A percentile compares a stretch with the other conserved stretches of the same genome.
These are phyloP conservation scores for Garrulus glandarius DNA, from an alignment of 2,797 vertebrate genomes.

Conservation along the genomic window DNA sequence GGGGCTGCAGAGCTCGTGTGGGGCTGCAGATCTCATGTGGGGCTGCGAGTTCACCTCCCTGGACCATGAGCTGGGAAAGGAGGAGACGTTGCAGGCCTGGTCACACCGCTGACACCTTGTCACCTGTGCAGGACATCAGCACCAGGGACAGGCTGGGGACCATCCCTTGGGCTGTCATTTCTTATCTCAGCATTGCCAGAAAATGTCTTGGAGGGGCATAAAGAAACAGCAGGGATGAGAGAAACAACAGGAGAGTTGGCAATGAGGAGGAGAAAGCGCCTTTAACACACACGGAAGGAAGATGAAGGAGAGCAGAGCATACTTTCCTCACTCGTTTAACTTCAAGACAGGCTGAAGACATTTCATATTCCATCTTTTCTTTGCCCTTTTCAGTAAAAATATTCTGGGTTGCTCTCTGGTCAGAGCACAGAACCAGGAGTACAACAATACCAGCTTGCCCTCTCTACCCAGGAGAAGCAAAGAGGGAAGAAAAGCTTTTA, in stretches of 20 bases:
- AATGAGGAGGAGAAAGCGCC: not conserved
- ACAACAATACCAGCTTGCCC: not conserved
- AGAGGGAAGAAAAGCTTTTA: not conserved
- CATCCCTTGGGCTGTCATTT: not conserved
- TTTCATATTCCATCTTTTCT: not conserved
- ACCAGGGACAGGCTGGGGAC: not conserved
- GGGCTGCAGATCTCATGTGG: no score
- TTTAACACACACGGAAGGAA: not conserved
- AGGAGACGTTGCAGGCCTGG: fast-evolving
- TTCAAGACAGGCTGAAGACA: not conserved
- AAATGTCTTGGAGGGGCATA: not conserved
- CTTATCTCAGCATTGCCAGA: not conserved
- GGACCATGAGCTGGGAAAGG: not conserved
- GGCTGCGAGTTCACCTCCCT: not conserved
- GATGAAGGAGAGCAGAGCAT: not conserved
- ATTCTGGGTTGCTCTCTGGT: not conserved
- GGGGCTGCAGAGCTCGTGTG: fast-evolving
- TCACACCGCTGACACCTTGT: fast-evolving
- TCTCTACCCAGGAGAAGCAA: not conserved
- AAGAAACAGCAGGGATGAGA: not conserved
- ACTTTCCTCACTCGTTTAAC: not conserved
- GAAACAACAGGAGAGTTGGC: not conserved
- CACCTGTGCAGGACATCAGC: not conserved
- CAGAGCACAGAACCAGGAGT: not conserved
- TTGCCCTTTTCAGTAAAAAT: not conserved